These are phyloP conservation scores for Geotrupes spiniger DNA, from an alignment of 2,888 invertebrate species.

Conservation along the genomic window DNA sequence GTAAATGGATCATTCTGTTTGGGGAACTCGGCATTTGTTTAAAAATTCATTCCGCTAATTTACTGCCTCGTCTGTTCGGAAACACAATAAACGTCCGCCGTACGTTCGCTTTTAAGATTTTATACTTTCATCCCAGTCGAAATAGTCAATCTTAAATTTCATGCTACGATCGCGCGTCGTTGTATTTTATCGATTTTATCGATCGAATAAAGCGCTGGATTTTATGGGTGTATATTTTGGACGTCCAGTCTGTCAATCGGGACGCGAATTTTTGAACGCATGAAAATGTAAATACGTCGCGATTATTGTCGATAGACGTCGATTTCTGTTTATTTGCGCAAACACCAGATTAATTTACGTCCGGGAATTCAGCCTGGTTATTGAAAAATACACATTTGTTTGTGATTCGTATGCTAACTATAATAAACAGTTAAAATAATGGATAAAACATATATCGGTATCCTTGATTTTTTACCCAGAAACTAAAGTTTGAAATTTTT, in stretches of 20 bases:
- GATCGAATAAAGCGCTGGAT: slow-evolving; percentile 19
- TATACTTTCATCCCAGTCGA: slow-evolving; percentile 10
- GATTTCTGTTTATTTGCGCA: too few species aligned
- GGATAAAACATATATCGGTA: too few species aligned
- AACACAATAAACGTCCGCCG: slow-evolving; percentile 10
- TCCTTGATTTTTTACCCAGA: too few species aligned
- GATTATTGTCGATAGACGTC: too few species aligned
- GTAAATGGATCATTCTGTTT: slow-evolving; percentile 18
- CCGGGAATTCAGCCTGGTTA: too few species aligned
- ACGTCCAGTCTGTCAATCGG: neutral
- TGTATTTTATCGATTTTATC: slow-evolving; percentile 20
- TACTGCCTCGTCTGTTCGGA: slow-evolving; percentile 5
- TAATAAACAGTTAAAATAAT: too few species aligned
- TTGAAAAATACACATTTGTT: too few species aligned
- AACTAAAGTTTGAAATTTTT: too few species aligned
- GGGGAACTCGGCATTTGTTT: neutral
- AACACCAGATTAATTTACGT: too few species aligned
- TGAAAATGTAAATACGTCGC: too few species aligned
- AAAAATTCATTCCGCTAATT: slow-evolving; percentile 10
- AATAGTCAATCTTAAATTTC: slow-evolving; percentile 22
- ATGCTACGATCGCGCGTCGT: slow-evolving; percentile 7
- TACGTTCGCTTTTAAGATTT: slow-evolving; percentile 6
- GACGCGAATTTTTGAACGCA: too few species aligned
- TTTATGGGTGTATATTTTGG: slow-evolving; percentile 15
- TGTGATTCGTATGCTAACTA: too few species aligned